A percentile compares a stretch with the other conserved stretches of the same genome.
Conservation (phyloP, 2,888 invertebrate genomes). For the Tuta absoluta region DNA sequence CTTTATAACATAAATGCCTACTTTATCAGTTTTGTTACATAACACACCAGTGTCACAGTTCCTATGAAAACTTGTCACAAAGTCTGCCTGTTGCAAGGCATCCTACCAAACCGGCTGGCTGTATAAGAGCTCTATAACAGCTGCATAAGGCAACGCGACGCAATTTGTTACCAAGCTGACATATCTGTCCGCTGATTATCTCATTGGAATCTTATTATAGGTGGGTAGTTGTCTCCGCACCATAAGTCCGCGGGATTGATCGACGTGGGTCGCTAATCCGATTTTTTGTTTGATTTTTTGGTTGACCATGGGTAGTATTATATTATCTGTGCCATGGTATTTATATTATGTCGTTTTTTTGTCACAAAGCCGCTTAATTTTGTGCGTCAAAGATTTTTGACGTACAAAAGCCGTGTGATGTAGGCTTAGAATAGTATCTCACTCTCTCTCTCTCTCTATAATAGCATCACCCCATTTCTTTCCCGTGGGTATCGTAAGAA, state of each 20-base stretch:
- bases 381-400: neutral
- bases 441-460: too few relatives aligned
- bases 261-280: neutral
- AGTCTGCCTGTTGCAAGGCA: neutral
- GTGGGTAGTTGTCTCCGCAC: conserved; percentile 8
- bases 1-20: too few relatives aligned
- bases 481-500: too few relatives aligned
- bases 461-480: too few relatives aligned
- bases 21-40: too few relatives aligned
- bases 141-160: neutral
- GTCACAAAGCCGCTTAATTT: neutral
- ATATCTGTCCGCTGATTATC: conserved; percentile 25
- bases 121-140: neutral
- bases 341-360: neutral
- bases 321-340: too few relatives aligned
- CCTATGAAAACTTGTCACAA: neutral
- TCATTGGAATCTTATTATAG: conserved; percentile 17
- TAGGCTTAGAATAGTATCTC: too few relatives aligned
- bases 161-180: conserved; percentile 28
- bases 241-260: neutral
- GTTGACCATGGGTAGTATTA: neutral
- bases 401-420: too few relatives aligned
- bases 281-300: conserved; percentile 1
- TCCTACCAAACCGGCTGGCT: neutral
- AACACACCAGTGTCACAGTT: too few relatives aligned